Percentiles rank a stretch among this genome's conserved stretches.
Evolutionary conservation across 2,888 invertebrate genomes (phyloP).

Genomic region (Pediacus dermestoides): DNA sequence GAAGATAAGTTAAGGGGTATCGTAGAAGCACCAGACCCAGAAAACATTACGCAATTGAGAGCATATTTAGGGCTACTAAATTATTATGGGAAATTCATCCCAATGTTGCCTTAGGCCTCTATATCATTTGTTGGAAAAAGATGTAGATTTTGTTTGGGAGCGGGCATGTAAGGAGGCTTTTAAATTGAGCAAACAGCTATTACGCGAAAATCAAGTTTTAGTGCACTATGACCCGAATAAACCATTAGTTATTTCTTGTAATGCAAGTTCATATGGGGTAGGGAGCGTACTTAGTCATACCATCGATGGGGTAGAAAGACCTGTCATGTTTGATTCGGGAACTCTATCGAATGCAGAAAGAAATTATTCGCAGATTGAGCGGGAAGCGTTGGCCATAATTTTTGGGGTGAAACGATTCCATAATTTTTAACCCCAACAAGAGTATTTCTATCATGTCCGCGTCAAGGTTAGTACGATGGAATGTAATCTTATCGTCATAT

Average conservation of each 20-base stretch:
- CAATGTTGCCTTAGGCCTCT: constrained; percentile 23
- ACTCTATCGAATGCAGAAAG: constrained; percentile 15
- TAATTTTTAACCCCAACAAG: constrained; percentile 25
- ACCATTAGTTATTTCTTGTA: constrained; percentile 26
- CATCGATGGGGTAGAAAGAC: constrained; percentile 21
- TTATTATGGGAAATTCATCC: constrained; percentile 26
- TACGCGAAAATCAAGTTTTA: constrained; percentile 21
- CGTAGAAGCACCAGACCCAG: constrained; percentile 15
- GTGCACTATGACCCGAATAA: constrained; percentile 23
- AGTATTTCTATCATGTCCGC: constrained; percentile 20
- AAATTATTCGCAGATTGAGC: constrained; percentile 17
- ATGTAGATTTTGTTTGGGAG: constrained; percentile 18
- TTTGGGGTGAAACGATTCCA: constrained; percentile 19
- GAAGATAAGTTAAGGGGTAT: constrained; percentile 18
- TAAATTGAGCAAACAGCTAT: constrained; percentile 24
- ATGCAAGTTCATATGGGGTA: constrained; percentile 27
- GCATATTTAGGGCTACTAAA: constrained; percentile 23
- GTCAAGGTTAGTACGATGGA: constrained; percentile 20
- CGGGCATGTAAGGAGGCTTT: constrained; percentile 20
- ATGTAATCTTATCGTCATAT: constrained; percentile 18
- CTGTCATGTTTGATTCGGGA: constrained; percentile 24
- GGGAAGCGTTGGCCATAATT: constrained; percentile 17
- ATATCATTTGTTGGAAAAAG: constrained; percentile 17
- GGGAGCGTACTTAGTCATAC: constrained; percentile 26
- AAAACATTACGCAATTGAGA: constrained; percentile 20